These are phyloP conservation scores for Rhynchopsitta pachyrhyncha DNA, from an alignment of 2,113 vertebrate species.

Conservation along the genomic window DNA sequence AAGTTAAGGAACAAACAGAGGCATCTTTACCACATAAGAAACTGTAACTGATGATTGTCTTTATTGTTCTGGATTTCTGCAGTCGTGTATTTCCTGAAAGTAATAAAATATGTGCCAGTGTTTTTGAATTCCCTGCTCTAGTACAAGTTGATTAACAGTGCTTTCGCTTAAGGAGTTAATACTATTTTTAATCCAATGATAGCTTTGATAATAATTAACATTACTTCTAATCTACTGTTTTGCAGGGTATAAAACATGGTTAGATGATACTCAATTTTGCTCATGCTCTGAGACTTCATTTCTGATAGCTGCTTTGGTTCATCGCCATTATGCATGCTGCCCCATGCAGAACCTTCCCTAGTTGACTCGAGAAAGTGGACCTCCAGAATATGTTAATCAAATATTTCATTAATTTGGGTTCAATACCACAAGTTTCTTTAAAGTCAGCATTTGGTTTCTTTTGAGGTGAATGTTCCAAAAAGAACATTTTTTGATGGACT, in stretches of 20 bases:
- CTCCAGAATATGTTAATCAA: conserved; percentile 19
- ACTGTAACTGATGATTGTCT: not conserved
- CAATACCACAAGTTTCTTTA: not conserved
- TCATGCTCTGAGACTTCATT: not conserved
- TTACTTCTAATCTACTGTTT: conserved; percentile 7
- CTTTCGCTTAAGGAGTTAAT: conserved; percentile 2
- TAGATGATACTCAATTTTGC: not conserved
- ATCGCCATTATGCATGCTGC: not conserved
- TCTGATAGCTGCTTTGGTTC: not conserved
- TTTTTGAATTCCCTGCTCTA: not conserved
- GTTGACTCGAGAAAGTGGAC: not conserved
- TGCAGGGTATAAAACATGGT: not conserved
- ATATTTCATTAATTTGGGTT: conserved; percentile 2
- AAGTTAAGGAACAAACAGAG: not conserved
- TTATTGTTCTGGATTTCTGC: not conserved
- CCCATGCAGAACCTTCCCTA: not conserved
- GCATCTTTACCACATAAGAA: not conserved
- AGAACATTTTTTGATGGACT: not conserved
- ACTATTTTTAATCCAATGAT: conserved; percentile 17
- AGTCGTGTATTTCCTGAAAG: not conserved
- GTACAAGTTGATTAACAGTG: not conserved
- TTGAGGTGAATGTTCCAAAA: not conserved
- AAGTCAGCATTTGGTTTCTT: conserved; percentile 3
- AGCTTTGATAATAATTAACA: conserved; percentile 13
- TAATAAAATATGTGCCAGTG: not conserved